Percentiles rank a stretch among this genome's conserved stretches.
Conservation (phyloP, 2,888 invertebrate species). For the Adela reaumurella region DNA sequence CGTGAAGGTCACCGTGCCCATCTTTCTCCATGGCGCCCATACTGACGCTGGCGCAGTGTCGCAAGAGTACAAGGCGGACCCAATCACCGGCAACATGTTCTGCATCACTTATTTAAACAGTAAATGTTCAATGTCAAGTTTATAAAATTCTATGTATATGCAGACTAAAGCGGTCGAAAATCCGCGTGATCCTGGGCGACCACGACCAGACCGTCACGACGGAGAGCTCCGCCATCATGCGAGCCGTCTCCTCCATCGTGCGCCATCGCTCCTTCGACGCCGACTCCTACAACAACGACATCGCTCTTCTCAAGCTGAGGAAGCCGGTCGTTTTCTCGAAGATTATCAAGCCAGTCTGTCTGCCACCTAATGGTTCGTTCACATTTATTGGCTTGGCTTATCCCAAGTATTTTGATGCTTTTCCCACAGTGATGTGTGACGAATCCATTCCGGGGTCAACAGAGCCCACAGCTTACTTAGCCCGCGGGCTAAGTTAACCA, state of each 20-base stretch:
- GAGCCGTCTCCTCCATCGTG: slow-evolving; percentile 74
- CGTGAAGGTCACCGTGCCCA: slow-evolving; percentile 82
- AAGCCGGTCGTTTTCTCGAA: slow-evolving; percentile 76
- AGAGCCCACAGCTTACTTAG: no score
- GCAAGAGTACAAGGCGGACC: slow-evolving; percentile 74
- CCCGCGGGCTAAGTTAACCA: no score
- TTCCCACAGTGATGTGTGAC: no score
- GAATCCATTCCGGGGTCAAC: no score
- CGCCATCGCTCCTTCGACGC: slow-evolving; percentile 81
- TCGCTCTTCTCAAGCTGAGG: slow-evolving; percentile 71
- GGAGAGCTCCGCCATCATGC: slow-evolving; percentile 76
- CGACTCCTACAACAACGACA: slow-evolving; percentile 83
- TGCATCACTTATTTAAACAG: no score
- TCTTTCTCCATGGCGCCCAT: slow-evolving; percentile 68
- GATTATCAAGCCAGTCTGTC: slow-evolving; percentile 72
- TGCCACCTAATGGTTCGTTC: slow-evolving; percentile 65
- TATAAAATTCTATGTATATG: no score
- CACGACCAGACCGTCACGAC: slow-evolving; percentile 78
- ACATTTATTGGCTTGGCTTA: no score
- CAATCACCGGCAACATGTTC: slow-evolving; percentile 79
- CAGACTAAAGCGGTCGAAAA: slow-evolving; percentile 75
- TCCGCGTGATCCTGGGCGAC: slow-evolving; percentile 78
- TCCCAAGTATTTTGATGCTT: no score
- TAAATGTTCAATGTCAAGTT: no score
- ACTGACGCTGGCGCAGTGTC: slow-evolving; percentile 71